Evolutionary conservation across 2,113 vertebrate genomes (phyloP), one percentile per base, ranked within the genome.

Genomic region (Ariopsis seemanni): DNA sequence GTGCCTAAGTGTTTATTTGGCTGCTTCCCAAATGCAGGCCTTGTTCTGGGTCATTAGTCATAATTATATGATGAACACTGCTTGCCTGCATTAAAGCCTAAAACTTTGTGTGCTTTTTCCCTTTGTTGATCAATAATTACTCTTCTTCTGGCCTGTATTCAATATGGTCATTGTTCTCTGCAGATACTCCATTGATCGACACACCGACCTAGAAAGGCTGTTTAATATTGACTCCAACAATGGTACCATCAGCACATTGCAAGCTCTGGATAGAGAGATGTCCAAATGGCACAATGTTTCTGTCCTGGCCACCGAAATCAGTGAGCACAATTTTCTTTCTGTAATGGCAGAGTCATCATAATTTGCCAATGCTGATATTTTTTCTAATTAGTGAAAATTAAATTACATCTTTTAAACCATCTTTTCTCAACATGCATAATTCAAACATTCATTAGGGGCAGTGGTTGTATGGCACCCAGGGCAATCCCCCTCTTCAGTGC

Each of bases 271-370:
- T 89, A 95, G 98, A 79, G 98, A 99, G 92, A 96, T 96, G 84
- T 96, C 94, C 81, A 96, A 97, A 42, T 99, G 98, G 98, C 97
- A 99, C 92, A 99, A 99, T 82, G 97, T 99, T 88, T 97, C 97
- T 0, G 90, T 99, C 79, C 96, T 97, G 91, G 98, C 98, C 65
- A 97, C 96, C 22, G 98, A 99, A 95, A 97, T 97, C 92, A 97
- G 98, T 99, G 94, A 94, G 97, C 93, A 86, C 30, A 52, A 20
- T 22, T 58, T 81, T 8, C 20, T 52, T 80, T 42, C 63, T 71
- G 75, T 81, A 60, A 78, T 5, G n/a, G 34, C 11, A 57, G 34
- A 42, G 4, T 42, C 42, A 4, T 42, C 42, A 77, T 18, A 52
- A 78, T 53, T 53, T 5, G 9, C 14, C 22, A 25, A 53, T 77